phyloP scores from a whole-genome alignment of 2,888 invertebrate species.

The Chironomus riparius region DNA sequence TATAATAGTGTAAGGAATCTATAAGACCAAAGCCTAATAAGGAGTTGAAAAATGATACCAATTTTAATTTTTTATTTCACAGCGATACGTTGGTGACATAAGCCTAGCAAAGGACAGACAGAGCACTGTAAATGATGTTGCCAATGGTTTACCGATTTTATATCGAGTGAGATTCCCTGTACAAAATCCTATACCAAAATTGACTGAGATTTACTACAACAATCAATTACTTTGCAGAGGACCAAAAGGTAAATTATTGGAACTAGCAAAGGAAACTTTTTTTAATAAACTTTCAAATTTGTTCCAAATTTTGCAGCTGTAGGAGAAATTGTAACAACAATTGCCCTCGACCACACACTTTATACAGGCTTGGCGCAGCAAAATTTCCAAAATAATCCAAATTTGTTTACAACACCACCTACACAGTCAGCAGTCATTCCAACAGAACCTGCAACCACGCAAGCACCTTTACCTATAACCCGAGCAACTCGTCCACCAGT shows the following conservation, averaged over 20 bases:
- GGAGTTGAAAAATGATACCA: not conserved
- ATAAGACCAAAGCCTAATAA: no score
- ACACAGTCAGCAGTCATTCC: not conserved
- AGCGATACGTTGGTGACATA: slow-evolving; percentile 13
- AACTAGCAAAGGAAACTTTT: no score
- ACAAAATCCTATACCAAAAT: slow-evolving; percentile 20
- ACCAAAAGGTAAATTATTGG: slow-evolving; percentile 5
- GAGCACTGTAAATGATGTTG: not conserved
- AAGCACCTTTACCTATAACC: not conserved
- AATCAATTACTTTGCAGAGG: slow-evolving; percentile 11
- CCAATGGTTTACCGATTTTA: not conserved
- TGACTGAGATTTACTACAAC: slow-evolving; percentile 17
- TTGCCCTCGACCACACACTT: slow-evolving; percentile 7
- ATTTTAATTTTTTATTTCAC: not conserved
- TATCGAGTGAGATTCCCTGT: slow-evolving; percentile 21
- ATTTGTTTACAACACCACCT: not conserved
- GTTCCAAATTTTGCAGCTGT: not conserved
- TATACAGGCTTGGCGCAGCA: not conserved
- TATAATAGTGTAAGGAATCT: not conserved
- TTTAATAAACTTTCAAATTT: no score
- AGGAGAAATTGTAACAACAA: slow-evolving; percentile 6
- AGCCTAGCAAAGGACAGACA: not conserved
- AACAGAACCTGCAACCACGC: not conserved
- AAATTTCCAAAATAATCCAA: not conserved
- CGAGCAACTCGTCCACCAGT: not conserved